phyloP scores from a whole-genome alignment of 2,888 invertebrate genomes.

The Cheilosia vernalis region DNA sequence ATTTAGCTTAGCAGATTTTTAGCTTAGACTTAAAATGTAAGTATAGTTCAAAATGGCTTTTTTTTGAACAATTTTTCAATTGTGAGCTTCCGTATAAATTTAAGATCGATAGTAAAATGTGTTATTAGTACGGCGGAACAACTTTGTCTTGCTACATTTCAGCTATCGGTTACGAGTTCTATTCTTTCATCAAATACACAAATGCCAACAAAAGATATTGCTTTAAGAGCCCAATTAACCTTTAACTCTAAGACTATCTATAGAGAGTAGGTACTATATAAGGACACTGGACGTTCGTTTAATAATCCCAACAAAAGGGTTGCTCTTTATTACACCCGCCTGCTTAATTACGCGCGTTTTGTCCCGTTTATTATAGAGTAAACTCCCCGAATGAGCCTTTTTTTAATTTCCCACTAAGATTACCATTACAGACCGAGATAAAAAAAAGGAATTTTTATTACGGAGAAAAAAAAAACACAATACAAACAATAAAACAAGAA shows the following conservation, averaged over 20 bases:
- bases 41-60: too few relatives aligned
- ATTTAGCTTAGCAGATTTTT: too few relatives aligned
- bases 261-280: not conserved
- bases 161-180: too few relatives aligned
- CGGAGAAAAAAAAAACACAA: slow-evolving; percentile 26
- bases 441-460: slow-evolving; percentile 69
- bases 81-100: too few relatives aligned
- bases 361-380: slow-evolving; percentile 41
- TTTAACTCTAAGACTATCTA: slow-evolving; percentile 2
- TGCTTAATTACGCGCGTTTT: slow-evolving; percentile 59
- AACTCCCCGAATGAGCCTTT: slow-evolving; percentile 27
- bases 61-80: too few relatives aligned
- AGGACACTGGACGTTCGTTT: slow-evolving; percentile 10
- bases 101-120: too few relatives aligned
- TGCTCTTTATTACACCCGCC: slow-evolving; percentile 52
- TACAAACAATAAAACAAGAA: not conserved
- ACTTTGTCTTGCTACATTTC: too few relatives aligned
- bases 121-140: too few relatives aligned
- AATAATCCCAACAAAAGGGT: slow-evolving; percentile 40
- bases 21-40: too few relatives aligned
- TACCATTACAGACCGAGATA: slow-evolving; percentile 35
- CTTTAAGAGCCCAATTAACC: slow-evolving; percentile 28
- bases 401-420: slow-evolving; percentile 50
- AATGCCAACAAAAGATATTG: not conserved
- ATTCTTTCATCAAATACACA: not conserved